Evolutionary conservation across 1,140 invertebrate species (phyloP).

Genomic region (Pseudomyrmex dendroicus): DNA sequence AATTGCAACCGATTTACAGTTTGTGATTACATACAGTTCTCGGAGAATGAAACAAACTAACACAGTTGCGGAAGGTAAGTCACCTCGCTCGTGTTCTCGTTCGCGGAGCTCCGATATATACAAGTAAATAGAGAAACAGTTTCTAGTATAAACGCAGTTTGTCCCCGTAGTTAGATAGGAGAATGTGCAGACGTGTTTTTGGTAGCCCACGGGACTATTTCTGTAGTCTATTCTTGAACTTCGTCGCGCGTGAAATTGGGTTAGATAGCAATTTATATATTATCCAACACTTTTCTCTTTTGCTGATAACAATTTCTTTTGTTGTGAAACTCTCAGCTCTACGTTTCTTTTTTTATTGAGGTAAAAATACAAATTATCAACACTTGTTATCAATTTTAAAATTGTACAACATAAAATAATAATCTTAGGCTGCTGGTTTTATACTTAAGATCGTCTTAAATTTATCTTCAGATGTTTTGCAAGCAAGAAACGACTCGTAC

Average conservation of each 20-base stretch:
- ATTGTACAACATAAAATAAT: too few species aligned
- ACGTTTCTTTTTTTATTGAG: background rate
- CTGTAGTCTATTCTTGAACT: constrained; percentile 14
- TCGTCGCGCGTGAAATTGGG: constrained; percentile 46
- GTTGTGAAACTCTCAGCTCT: background rate
- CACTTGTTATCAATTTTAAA: background rate
- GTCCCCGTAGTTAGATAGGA: constrained; percentile 16
- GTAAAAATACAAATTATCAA: background rate
- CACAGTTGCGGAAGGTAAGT: constrained; percentile 41
- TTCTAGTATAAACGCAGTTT: constrained; percentile 43
- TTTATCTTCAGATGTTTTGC: too few species aligned
- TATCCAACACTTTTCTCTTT: background rate
- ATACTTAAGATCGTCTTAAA: too few species aligned
- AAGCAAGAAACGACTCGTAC: too few species aligned
- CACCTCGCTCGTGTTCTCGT: constrained; percentile 15
- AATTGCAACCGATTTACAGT: constrained; percentile 12
- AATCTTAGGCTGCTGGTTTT: too few species aligned
- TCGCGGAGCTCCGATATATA: constrained; percentile 1
- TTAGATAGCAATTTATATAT: constrained; percentile 34
- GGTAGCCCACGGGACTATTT: constrained; percentile 43
- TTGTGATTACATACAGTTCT: background rate
- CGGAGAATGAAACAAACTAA: constrained; percentile 16
- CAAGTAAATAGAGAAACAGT: constrained; percentile 38
- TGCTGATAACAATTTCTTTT: constrained; percentile 18
- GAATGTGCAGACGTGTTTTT: constrained; percentile 32